Evolutionary conservation across 2,888 invertebrate species (phyloP), one percentile per base, ranked within the genome.

Genomic region (Idaea biselata): DNA sequence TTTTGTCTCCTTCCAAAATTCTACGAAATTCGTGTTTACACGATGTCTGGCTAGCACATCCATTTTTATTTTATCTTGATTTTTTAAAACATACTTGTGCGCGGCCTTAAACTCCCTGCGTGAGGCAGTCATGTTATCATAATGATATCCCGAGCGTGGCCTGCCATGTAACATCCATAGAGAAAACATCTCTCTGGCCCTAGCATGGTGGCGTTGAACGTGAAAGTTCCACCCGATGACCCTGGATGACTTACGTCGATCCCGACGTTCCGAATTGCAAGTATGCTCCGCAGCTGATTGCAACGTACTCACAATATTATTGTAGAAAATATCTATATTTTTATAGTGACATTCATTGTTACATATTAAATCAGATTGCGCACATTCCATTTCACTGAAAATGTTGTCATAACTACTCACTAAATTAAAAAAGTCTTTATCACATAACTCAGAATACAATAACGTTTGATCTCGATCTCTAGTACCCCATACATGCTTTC

Each of bases 401-500:
- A 16, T 53, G 3, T 16, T 53, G n/a, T 44, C n/a, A 63, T 59
- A 63, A 16, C 25, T 18, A 18, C 6, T n/a, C 16, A 60, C 16
- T 25, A 60, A 61, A 58, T 31, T 53, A 31, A 58, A 58, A 56
- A 16, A 33, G 14, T 25, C 58, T 16, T 55, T 16, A 25, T 53
- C 56, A 54, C 61, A 64, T 17, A 55, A 25, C 1, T 61, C 31
- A 5, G 55, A 60, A 58, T 55, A 64, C 18, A 16, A 31, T 55
- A 18, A 6, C 18, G 58, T 59, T 55, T 64, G 64, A 14, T 56
- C 58, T n/a, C 53, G 7, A 16, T 61, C 54, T 25, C 60, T 62
- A 32, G 55, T 58, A 55, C 61, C 64, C 62, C 62, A 60, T n/a
- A 33, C 18, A 31, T 56, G 58, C 33, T 60, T 62, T 33, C 17